These are phyloP conservation scores for Sus scrofa DNA, from an alignment of 2,113 vertebrate species.

Conservation along the genomic window DNA sequence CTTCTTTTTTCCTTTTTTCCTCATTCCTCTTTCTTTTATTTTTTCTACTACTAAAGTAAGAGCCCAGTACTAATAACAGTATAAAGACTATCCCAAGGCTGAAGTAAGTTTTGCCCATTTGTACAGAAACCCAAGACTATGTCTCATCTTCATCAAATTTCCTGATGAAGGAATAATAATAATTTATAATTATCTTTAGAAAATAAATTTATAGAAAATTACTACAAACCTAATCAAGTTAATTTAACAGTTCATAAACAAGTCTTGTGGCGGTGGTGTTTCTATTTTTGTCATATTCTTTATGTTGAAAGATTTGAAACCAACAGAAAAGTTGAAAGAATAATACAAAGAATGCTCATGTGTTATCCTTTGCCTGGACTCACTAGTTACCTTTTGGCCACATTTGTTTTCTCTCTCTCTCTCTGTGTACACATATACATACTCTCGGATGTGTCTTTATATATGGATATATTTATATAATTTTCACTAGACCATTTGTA, in stretches of 20 bases:
- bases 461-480: too few relatives aligned
- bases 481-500: neutral
- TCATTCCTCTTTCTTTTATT: neutral
- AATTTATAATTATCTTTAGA: too few relatives aligned
- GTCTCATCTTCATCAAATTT: neutral
- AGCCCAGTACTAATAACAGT: neutral
- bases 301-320: neutral
- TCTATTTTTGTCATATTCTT: neutral
- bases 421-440: too few relatives aligned
- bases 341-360: neutral
- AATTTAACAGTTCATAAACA: neutral
- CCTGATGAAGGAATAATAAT: too few relatives aligned
- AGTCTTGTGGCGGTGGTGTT: neutral
- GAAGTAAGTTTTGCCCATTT: neutral
- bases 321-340: neutral
- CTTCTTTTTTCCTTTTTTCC: neutral
- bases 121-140: neutral
- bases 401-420: neutral
- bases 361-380: neutral
- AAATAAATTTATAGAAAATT: neutral
- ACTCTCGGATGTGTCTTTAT: neutral
- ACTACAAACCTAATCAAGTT: neutral
- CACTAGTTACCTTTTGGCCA: neutral
- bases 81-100: neutral
- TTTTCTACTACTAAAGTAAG: neutral